Evolutionary conservation across 2,113 vertebrate species (phyloP).

Genomic region (Syngnathus floridae): DNA sequence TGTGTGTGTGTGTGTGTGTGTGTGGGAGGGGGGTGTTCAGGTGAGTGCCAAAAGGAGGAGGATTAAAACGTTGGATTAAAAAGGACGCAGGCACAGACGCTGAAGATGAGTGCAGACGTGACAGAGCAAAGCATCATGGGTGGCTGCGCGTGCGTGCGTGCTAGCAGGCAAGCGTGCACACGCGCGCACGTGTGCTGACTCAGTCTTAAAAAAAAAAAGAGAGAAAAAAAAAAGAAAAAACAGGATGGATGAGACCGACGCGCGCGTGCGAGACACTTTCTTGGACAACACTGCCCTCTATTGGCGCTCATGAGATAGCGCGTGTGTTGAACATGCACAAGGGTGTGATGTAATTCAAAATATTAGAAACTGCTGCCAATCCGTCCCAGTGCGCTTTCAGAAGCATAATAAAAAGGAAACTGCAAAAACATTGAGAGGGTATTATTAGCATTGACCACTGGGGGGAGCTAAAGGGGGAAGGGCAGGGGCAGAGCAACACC

Average conservation of each 20-base stretch:
- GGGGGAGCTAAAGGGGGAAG: no score
- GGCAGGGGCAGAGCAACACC: no score
- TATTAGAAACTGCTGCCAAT: no score
- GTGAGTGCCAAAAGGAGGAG: neutral
- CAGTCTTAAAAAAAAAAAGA: constrained; percentile 7
- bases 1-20: no score
- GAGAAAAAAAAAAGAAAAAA: constrained; percentile 36
- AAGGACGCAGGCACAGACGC: constrained; percentile 15
- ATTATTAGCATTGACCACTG: no score
- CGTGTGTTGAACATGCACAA: neutral
- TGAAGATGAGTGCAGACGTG: neutral
- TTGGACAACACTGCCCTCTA: neutral
- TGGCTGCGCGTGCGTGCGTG: neutral
- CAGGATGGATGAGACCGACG: constrained; percentile 47
- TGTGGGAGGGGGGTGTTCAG: neutral
- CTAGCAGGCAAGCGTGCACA: neutral
- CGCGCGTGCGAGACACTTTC: neutral
- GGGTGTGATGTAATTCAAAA: no score
- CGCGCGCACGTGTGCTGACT: constrained; percentile 38
- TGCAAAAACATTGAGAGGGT: no score
- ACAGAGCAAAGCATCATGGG: no score
- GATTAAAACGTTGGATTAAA: neutral
- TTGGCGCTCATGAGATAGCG: neutral
- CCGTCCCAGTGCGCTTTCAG: no score
- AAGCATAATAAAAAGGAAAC: no score